Evolutionary conservation across 53 echinoderm and acorn worm species (phyloP).

Genomic region (Echinarachnius parma): DNA sequence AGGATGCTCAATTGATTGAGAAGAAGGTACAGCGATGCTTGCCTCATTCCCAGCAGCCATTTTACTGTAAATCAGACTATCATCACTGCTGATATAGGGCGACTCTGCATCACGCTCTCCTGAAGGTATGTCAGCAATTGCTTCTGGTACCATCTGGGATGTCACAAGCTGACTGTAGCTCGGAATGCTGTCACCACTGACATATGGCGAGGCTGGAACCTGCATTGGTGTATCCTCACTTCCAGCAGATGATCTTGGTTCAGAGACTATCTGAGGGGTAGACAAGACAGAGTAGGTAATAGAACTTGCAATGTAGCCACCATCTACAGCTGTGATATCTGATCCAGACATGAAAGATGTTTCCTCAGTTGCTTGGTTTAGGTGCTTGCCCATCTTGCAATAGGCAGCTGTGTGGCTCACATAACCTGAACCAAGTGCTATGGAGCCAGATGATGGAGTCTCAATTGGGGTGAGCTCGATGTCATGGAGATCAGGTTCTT

Average conservation of each 20-base stretch:
- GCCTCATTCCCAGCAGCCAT: not conserved
- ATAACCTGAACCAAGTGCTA: constrained; percentile 13
- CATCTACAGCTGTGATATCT: not conserved
- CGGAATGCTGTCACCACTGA: not conserved
- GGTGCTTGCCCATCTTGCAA: not conserved
- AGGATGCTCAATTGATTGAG: no score
- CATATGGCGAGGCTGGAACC: not conserved
- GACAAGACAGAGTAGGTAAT: constrained; percentile 18
- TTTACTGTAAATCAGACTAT: constrained; percentile 13
- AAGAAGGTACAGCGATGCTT: no score
- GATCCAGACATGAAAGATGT: constrained; percentile 5
- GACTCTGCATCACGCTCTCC: not conserved
- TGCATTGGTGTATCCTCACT: no score
- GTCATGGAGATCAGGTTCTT: no score
- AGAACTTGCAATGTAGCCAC: constrained; percentile 18
- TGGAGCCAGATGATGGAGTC: not conserved
- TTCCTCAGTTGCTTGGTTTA: not conserved
- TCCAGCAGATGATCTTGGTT: not conserved
- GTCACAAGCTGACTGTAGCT: not conserved
- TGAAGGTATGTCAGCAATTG: no score
- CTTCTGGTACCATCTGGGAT: no score
- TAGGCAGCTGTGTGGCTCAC: constrained; percentile 1
- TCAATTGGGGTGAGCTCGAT: no score
- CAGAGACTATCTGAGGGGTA: not conserved
- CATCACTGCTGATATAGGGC: constrained; percentile 7